Base-by-base conservation (phyloP, 2,888 invertebrate genomes). In the Hesperia comma region DNA sequence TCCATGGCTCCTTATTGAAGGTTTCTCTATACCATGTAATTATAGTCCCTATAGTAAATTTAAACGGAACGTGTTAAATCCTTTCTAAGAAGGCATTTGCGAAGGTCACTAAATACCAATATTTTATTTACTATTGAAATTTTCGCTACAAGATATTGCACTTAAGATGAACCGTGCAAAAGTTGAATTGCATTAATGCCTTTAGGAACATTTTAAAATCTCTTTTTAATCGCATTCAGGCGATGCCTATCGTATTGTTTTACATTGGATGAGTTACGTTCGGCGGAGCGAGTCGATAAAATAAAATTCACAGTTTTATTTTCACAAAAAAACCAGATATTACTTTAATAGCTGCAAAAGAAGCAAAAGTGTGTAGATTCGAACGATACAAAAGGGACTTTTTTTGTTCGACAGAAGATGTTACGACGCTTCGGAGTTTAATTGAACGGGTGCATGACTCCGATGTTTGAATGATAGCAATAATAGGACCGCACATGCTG, bases 191-290 rank as follows among this genome's bases (percentile, higher is more conserved):
- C 84, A 77, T 81, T 76, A 80, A 80, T 80, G 81, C 83, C 81
- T 73, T 79, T 77, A 75, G 80, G 78, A 79, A 82, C 74, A 77
- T 81, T 80, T 84, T 84, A 79, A 75, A 80, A 79, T 79, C 80
- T 84, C 79, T 84, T 85, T 87, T 88, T 87, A 84, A 85, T 87
- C 84, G 79, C 79, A 80, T 80, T 77, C 77, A 75, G 71, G 72
- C 79, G 87, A 88, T 90, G 80, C 79, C 84, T 88, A 88, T 90
- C 88, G 85, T 85, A 88, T 89, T 88, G 89, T 89, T 83, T 85
- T 81, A 86, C 85, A 84, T 84, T 78, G 82, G 82, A 87, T 86
- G 85, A 88, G 83, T 86, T 85, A 86, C 84, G 85, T 84, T 78
- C 79, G 74, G 75, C 81, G 84, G 84, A 85, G 79, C 81, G 78